Evolutionary conservation across 1,140 invertebrate genomes (phyloP).

Genomic region (Tribolium madens): DNA sequence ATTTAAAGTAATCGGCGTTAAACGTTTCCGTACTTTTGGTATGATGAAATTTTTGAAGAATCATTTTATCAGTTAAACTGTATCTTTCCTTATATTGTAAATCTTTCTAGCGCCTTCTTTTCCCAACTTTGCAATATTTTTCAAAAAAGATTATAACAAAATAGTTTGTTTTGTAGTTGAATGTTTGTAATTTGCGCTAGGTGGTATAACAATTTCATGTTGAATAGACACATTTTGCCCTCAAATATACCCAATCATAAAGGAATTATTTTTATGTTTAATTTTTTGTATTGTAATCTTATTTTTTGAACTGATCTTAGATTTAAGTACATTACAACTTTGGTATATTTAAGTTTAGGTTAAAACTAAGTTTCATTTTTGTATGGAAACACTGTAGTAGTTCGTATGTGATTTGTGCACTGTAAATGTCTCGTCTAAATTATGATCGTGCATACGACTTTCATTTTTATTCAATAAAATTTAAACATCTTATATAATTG

Average conservation of each 20-base stretch:
- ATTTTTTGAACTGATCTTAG: constrained; percentile 33
- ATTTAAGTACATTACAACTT: constrained; percentile 12
- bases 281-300: constrained; percentile 7
- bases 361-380: constrained; percentile 20
- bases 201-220: constrained; percentile 26
- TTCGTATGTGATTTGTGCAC: constrained; percentile 43
- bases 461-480: constrained; percentile 38
- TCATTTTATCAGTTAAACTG: constrained; percentile 82
- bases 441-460: constrained; percentile 22
- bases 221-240: constrained; percentile 21
- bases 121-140: constrained; percentile 30
- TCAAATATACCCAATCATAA: neutral
- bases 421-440: constrained; percentile 41
- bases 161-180: constrained; percentile 29
- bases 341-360: neutral
- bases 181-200: constrained; percentile 35
- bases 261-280: constrained; percentile 9
- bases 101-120: constrained; percentile 35
- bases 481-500: neutral
- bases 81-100: neutral
- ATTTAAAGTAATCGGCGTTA: constrained; percentile 89
- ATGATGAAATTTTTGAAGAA: constrained; percentile 96
- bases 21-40: constrained; percentile 91
- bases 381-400: constrained; percentile 29
- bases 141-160: constrained; percentile 8